A percentile compares a stretch with the other conserved stretches of the same genome.
These are phyloP conservation scores for Ictidomys tridecemlineatus DNA, from an alignment of 2,113 vertebrate genomes.

Conservation along the genomic window DNA sequence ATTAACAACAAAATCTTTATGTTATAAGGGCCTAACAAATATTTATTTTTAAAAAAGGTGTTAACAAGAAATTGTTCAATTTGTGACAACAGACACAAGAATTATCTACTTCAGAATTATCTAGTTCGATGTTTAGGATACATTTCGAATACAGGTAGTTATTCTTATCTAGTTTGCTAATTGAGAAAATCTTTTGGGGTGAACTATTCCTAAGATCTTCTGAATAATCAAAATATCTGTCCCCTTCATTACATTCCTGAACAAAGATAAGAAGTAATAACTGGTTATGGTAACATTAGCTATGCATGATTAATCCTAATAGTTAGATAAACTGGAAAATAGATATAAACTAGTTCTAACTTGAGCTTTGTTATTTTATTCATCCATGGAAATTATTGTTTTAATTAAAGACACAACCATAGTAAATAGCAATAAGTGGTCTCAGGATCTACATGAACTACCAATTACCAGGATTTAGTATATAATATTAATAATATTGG, in stretches of 20 bases:
- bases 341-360: conserved; percentile 48
- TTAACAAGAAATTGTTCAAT: not conserved
- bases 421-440: conserved; percentile 47
- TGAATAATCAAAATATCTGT: conserved; percentile 44
- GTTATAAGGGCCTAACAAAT: not conserved
- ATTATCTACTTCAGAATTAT: conserved; percentile 33
- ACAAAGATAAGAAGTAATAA: conserved; percentile 54
- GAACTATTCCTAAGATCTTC: conserved; percentile 21
- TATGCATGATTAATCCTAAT: conserved; percentile 46
- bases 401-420: conserved; percentile 63
- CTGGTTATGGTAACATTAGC: not conserved
- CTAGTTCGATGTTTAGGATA: conserved; percentile 41
- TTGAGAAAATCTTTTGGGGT: not conserved
- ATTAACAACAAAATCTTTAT: conserved; percentile 9
- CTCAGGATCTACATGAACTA: not conserved
- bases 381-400: conserved; percentile 59
- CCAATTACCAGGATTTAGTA: conserved; percentile 58
- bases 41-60: conserved; percentile 2
- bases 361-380: conserved; percentile 50
- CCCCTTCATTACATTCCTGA: not conserved
- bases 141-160: conserved; percentile 10
- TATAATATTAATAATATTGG: conserved; percentile 4
- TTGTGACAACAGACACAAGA: conserved; percentile 14
- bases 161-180: not conserved
- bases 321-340: conserved; percentile 51